Evolutionary conservation across 2,797 vertebrate species (phyloP).

Genomic region (Chloroceryle inda): DNA sequence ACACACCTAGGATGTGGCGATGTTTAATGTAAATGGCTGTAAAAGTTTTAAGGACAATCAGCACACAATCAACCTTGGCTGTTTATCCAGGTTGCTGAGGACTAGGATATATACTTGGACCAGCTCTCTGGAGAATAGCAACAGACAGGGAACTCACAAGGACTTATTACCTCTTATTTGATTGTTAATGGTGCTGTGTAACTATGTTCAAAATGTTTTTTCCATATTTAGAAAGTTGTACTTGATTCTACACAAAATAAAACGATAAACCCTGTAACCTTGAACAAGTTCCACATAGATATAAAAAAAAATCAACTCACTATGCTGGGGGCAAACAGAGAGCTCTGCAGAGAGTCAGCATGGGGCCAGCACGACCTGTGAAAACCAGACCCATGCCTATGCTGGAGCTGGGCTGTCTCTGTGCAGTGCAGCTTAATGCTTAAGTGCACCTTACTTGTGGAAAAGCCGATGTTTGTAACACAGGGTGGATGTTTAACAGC

Average conservation of each 20-base stretch:
- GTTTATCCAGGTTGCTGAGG: neutral
- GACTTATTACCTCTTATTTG: neutral
- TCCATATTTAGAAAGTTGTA: neutral
- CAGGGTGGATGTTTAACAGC: neutral
- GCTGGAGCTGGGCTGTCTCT: neutral
- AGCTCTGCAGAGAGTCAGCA: neutral
- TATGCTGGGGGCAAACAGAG: accelerated
- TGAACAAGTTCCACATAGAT: neutral
- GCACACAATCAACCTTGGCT: neutral
- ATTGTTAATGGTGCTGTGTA: neutral
- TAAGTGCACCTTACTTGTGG: neutral
- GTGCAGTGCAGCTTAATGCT: neutral
- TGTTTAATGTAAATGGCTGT: neutral
- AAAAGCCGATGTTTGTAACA: neutral
- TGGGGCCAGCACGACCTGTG: neutral
- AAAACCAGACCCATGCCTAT: accelerated
- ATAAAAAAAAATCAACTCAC: neutral
- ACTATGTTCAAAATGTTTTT: neutral
- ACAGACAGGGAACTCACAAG: neutral
- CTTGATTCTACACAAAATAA: neutral
- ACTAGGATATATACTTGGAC: neutral
- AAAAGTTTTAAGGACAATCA: neutral
- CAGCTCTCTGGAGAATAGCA: neutral
- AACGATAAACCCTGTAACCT: neutral
- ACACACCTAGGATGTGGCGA: neutral